phyloP scores from a whole-genome alignment of 92 coral and sea anemone genomes.

The Palythoa heliodiscus region DNA sequence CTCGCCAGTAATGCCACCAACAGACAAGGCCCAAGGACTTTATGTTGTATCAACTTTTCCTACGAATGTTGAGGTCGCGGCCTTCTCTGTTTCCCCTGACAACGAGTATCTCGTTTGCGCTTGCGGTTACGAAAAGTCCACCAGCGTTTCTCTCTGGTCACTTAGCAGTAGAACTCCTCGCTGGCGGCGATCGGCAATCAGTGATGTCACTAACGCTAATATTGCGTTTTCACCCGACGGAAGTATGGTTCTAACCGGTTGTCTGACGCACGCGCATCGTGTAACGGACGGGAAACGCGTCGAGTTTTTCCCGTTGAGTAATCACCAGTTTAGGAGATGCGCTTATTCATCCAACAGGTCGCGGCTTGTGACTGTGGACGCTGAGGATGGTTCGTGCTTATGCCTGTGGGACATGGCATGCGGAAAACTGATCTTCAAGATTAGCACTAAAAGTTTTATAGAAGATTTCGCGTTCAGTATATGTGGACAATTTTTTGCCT shows the following conservation, averaged over 20 bases:
- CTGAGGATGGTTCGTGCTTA: slow-evolving; percentile 4
- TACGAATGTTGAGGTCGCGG: background rate
- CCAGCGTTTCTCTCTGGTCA: slow-evolving; percentile 23
- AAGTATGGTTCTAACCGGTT: slow-evolving; percentile 6
- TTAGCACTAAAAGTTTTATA: background rate
- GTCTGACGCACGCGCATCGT: slow-evolving; percentile 29
- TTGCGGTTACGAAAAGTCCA: background rate
- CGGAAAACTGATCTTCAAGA: background rate
- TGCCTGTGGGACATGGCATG: slow-evolving; percentile 36
- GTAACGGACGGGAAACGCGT: slow-evolving; percentile 28
- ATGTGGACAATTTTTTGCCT: slow-evolving; percentile 16
- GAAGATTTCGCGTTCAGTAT: slow-evolving; percentile 12
- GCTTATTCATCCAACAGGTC: slow-evolving; percentile 15
- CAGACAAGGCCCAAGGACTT: background rate
- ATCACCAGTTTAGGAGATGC: slow-evolving; percentile 20
- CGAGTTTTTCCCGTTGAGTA: slow-evolving; percentile 15
- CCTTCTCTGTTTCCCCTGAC: slow-evolving; percentile 32
- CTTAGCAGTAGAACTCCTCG: slow-evolving; percentile 17
- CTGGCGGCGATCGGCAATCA: slow-evolving; percentile 11
- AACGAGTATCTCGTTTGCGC: slow-evolving; percentile 20
- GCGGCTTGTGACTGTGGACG: slow-evolving; percentile 1
- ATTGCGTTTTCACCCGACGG: slow-evolving; percentile 38
- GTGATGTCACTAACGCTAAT: background rate
- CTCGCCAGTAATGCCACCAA: background rate
- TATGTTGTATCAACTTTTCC: slow-evolving; percentile 14